A percentile compares a stretch with the other conserved stretches of the same genome.
Evolutionary conservation across 53 echinoderm and acorn worm species (phyloP).

Genomic region (Pentamera pediparva): DNA sequence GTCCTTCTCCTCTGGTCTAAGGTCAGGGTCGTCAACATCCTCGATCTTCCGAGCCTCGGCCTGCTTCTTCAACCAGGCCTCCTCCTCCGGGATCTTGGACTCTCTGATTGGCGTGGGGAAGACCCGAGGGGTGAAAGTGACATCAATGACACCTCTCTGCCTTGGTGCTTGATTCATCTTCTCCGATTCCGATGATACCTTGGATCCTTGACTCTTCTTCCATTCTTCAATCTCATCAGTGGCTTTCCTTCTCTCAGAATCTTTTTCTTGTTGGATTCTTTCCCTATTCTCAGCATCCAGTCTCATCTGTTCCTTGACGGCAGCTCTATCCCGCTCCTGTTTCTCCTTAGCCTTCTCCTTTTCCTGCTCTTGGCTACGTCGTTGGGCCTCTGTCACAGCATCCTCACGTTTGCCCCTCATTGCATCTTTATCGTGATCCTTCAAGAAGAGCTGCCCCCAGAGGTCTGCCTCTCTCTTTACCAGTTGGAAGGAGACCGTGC

Average conservation of each 20-base stretch:
- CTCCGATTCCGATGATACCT: constrained; percentile 13
- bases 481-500: constrained; percentile 69
- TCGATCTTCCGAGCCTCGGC: constrained; percentile 78
- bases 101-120: constrained; percentile 95
- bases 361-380: constrained; percentile 54
- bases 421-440: constrained; percentile 65
- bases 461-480: constrained; percentile 64
- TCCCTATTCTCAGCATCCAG: constrained; percentile 61
- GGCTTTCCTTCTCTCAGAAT: constrained; percentile 71
- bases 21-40: constrained; percentile 77
- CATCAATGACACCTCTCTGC: constrained; percentile 60
- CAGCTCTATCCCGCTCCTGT: constrained; percentile 64
- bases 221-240: constrained; percentile 83
- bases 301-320: constrained; percentile 88
- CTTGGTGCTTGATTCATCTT: constrained; percentile 57
- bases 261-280: constrained; percentile 67
- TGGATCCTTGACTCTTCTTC: constrained; percentile 34
- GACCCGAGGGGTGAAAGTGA: constrained; percentile 83
- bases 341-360: constrained; percentile 60
- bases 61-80: constrained; percentile 98
- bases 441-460: constrained; percentile 67
- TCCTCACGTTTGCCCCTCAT: constrained; percentile 76
- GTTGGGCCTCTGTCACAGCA: constrained; percentile 71
- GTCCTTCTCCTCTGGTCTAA: constrained; percentile 88
- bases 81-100: constrained; percentile 76